A percentile compares a stretch with the other conserved stretches of the same genome.
Conservation (phyloP, 2,888 invertebrate genomes). For the Eilema sororculum region DNA sequence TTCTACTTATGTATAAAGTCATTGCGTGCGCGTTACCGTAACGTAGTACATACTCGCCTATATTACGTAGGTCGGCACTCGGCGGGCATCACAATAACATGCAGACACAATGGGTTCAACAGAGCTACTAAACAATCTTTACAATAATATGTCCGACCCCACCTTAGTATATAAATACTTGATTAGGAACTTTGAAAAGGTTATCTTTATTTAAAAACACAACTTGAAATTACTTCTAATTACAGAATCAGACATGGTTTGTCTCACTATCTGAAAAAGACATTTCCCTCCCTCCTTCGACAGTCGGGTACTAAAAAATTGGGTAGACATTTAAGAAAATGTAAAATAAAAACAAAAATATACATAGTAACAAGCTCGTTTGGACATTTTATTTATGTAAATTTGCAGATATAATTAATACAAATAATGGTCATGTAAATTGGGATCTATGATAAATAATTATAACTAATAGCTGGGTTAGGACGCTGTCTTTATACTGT, state of each 20-base stretch:
- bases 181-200: constrained; percentile 14
- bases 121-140: constrained; percentile 56
- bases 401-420: constrained; percentile 87
- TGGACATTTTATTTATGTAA: constrained; percentile 87
- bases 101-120: constrained; percentile 60
- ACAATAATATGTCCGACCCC: constrained; percentile 68
- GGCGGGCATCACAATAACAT: constrained; percentile 57
- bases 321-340: constrained; percentile 3
- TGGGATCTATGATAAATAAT: constrained; percentile 84
- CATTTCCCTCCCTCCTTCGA: too few relatives aligned
- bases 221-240: neutral
- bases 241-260: neutral
- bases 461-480: constrained; percentile 76
- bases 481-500: constrained; percentile 71
- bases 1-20: neutral
- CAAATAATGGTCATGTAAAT: constrained; percentile 87
- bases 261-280: neutral
- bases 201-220: constrained; percentile 8
- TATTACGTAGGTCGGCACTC: constrained; percentile 14
- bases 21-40: constrained; percentile 65
- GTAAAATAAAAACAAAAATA: constrained; percentile 57
- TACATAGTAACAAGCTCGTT: constrained; percentile 82
- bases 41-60: constrained; percentile 50
- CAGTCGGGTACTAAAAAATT: too few relatives aligned
- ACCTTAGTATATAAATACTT: constrained; percentile 46